A percentile compares a stretch with the other conserved stretches of the same genome.
These are phyloP conservation scores for Euglossa dilemma DNA, from an alignment of 1,140 invertebrate species.

Conservation along the genomic window DNA sequence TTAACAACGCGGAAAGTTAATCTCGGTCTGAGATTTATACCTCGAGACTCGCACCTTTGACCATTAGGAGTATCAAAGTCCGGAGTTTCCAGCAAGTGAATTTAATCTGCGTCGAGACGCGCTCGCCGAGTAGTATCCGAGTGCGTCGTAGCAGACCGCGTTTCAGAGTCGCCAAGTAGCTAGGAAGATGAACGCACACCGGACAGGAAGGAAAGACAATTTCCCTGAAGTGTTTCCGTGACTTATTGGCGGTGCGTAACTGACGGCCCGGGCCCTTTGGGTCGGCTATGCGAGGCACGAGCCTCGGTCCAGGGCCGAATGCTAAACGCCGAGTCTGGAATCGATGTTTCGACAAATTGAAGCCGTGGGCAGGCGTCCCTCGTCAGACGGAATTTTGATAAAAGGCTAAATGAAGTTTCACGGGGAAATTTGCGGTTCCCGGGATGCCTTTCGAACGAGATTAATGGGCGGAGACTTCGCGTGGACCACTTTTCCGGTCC, in stretches of 20 bases:
- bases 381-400: constrained; percentile 31
- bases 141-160: neutral
- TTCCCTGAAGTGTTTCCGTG: neutral
- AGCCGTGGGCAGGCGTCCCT: neutral
- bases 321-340: neutral
- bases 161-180: neutral
- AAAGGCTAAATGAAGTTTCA: constrained; percentile 20
- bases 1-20: too few relatives aligned
- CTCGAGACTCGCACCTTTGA: too few relatives aligned
- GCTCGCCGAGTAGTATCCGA: neutral
- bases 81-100: neutral
- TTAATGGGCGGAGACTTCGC: neutral
- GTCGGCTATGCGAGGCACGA: neutral
- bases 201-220: constrained; percentile 12
- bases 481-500: too few relatives aligned
- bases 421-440: neutral
- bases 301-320: constrained; percentile 4
- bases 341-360: constrained; percentile 30
- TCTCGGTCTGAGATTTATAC: too few relatives aligned
- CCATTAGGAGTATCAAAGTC: too few relatives aligned
- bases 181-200: neutral
- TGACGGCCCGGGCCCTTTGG: neutral
- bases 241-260: constrained; percentile 2
- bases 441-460: neutral
- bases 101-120: neutral